Evolutionary conservation across 1,140 invertebrate species (phyloP).

Genomic region (Pygmarrhopalites habei): DNA sequence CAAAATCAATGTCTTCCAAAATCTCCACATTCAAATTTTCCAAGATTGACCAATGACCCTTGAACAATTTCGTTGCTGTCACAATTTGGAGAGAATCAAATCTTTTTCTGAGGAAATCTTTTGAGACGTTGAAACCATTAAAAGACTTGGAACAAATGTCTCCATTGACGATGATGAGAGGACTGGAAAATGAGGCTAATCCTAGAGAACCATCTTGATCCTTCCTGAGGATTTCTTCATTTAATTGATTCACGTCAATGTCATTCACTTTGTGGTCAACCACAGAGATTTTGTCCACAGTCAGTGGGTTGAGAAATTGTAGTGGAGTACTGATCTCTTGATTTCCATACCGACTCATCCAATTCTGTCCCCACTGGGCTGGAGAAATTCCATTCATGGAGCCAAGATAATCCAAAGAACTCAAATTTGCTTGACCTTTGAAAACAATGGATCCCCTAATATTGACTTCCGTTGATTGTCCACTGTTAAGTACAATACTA

Average conservation of each 20-base stretch:
- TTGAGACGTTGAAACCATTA: constrained; percentile 6
- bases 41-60: neutral
- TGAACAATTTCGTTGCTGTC: constrained; percentile 4
- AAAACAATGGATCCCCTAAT: constrained; percentile 4
- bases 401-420: neutral
- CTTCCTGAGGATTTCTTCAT: neutral
- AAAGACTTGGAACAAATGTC: neutral
- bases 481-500: neutral
- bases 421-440: neutral
- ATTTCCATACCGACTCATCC: neutral
- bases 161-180: neutral
- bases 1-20: neutral
- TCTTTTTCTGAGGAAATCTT: neutral
- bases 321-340: neutral
- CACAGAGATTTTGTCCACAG: neutral
- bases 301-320: neutral
- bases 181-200: neutral
- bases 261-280: neutral
- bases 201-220: neutral
- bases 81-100: neutral
- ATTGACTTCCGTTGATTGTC: neutral
- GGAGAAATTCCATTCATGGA: constrained; percentile 1
- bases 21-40: neutral
- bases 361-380: constrained; percentile 5
- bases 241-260: neutral